A percentile compares a stretch with the other conserved stretches of the same genome.
Conservation (phyloP, 2,888 invertebrate species). For the Lasius fuliginosus region DNA sequence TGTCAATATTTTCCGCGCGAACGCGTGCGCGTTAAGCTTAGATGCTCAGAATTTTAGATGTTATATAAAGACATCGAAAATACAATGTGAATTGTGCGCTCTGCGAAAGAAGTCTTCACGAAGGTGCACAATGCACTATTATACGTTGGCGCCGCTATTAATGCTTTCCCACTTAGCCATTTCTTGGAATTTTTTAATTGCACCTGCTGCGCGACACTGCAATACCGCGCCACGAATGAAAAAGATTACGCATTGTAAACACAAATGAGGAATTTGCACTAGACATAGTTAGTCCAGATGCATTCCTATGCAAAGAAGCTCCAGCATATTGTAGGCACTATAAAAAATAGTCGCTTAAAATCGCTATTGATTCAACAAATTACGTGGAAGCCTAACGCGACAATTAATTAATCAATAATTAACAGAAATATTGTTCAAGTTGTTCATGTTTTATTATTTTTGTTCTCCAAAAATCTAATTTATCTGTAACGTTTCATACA, state of each 20-base stretch:
- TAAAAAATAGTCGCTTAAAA: background rate
- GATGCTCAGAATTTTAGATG: background rate
- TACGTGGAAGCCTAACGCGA: background rate
- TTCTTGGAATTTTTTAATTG: slow-evolving; percentile 52
- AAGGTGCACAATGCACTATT: slow-evolving; percentile 13
- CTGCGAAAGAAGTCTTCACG: slow-evolving; percentile 6
- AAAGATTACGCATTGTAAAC: slow-evolving; percentile 39
- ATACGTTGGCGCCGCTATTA: slow-evolving; percentile 13
- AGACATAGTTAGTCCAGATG: background rate
- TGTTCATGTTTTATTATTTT: background rate
- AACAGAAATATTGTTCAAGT: background rate
- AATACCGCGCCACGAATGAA: background rate
- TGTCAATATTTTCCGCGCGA: background rate
- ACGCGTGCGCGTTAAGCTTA: background rate
- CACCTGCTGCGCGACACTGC: slow-evolving; percentile 19
- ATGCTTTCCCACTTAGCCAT: background rate
- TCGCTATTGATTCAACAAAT: background rate
- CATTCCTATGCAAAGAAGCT: background rate
- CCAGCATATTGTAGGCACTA: background rate
- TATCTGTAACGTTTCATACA: background rate
- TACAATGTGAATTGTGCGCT: background rate
- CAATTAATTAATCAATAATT: background rate
- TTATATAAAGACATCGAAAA: background rate
- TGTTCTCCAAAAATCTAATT: background rate
- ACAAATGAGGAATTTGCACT: slow-evolving; percentile 3